Evolutionary conservation across 2,888 invertebrate species (phyloP).

Genomic region (Helleia helle): DNA sequence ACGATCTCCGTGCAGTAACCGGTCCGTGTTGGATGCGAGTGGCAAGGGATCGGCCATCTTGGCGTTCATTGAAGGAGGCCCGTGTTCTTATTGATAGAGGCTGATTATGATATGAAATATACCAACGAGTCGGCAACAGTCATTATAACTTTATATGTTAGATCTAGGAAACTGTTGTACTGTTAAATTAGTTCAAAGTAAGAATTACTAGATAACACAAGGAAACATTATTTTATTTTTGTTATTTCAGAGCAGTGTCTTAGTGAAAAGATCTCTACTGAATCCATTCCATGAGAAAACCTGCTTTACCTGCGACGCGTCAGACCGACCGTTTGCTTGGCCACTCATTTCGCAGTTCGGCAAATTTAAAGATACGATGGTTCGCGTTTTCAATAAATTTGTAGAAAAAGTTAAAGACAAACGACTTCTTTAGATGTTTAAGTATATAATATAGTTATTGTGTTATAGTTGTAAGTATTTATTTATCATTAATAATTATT

Average conservation of each 20-base stretch:
- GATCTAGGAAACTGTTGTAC: too few species aligned
- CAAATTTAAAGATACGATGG: slow-evolving; percentile 44
- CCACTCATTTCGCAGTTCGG: slow-evolving; percentile 41
- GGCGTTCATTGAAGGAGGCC: too few species aligned
- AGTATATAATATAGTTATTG: background rate
- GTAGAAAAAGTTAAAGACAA: slow-evolving; percentile 31
- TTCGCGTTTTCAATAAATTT: slow-evolving; percentile 35
- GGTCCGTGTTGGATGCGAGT: too few species aligned
- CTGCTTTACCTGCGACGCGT: slow-evolving; percentile 48
- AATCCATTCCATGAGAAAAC: slow-evolving; percentile 32
- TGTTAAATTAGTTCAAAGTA: too few species aligned
- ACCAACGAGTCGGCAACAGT: too few species aligned
- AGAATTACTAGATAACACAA: too few species aligned
- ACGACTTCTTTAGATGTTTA: slow-evolving; percentile 12
- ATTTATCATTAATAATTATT: slow-evolving; percentile 10
- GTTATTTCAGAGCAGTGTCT: slow-evolving; percentile 41
- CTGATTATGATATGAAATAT: too few species aligned
- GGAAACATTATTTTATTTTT: background rate
- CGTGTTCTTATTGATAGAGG: too few species aligned
- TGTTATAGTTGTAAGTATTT: background rate
- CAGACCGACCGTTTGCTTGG: slow-evolving; percentile 47
- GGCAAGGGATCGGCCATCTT: too few species aligned
- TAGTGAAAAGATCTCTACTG: slow-evolving; percentile 39
- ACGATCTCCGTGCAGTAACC: too few species aligned
- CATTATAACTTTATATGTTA: too few species aligned